Evolutionary conservation across 1,140 invertebrate species (phyloP).

Genomic region (Berghia stephanieae): DNA sequence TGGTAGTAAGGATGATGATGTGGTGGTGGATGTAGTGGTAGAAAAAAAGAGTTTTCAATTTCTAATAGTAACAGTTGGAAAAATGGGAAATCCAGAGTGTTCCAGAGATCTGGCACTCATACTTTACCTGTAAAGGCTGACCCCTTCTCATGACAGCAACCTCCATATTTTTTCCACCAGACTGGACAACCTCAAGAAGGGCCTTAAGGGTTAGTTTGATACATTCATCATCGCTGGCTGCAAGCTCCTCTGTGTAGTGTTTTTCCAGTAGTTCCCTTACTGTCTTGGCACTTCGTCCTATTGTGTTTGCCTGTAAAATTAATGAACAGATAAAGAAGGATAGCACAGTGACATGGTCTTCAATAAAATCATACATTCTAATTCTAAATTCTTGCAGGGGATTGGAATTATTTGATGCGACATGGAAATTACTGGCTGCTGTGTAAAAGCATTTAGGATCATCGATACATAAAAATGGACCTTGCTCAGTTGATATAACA

Average conservation of each 20-base stretch:
- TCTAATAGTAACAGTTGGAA: neutral
- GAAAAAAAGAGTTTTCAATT: no score
- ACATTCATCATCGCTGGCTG: constrained; percentile 85
- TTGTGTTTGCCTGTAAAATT: constrained; percentile 86
- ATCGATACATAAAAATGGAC: no score
- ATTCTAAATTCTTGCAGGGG: no score
- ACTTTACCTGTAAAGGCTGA: constrained; percentile 77
- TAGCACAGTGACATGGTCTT: no score
- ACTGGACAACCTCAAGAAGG: constrained; percentile 97
- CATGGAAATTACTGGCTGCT: no score
- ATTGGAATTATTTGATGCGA: no score
- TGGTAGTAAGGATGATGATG: no score
- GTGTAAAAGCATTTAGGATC: no score
- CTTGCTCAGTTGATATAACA: no score
- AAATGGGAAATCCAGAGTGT: neutral
- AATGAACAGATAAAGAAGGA: no score
- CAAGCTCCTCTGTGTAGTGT: constrained; percentile 89
- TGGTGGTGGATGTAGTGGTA: no score
- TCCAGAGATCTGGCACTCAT: neutral
- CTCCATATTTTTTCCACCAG: constrained; percentile 97
- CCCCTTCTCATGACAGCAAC: constrained; percentile 93
- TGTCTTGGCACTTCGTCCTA: constrained; percentile 96
- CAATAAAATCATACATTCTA: no score
- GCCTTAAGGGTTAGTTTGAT: constrained; percentile 96
- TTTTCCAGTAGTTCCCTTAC: constrained; percentile 99